Evolutionary conservation across 2,113 vertebrate genomes (phyloP).

Genomic region (Poicephalus meyeri): DNA sequence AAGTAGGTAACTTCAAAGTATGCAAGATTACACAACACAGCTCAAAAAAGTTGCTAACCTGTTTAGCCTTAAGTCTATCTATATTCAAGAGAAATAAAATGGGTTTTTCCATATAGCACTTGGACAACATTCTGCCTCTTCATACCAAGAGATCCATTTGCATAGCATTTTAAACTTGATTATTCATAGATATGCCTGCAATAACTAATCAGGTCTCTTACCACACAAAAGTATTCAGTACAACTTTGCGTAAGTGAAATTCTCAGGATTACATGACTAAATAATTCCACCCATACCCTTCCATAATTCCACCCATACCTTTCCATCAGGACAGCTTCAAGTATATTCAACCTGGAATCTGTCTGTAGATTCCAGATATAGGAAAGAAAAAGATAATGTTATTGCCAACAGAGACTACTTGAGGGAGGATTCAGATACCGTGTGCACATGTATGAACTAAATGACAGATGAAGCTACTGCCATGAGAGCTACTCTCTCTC

Average conservation of each 20-base stretch:
- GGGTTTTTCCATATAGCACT: not conserved
- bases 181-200: not conserved
- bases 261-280: not conserved
- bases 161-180: not conserved
- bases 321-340: not conserved
- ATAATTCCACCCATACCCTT: not conserved
- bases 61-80: not conserved
- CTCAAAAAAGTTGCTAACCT: not conserved
- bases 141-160: not conserved
- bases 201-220: not conserved
- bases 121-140: not conserved
- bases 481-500: rapidly evolving
- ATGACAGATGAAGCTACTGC: not conserved
- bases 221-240: not conserved
- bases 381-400: not conserved
- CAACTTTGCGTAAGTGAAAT: not conserved
- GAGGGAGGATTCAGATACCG: not conserved
- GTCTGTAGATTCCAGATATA: not conserved
- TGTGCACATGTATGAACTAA: not conserved
- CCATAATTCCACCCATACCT: not conserved
- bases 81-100: not conserved
- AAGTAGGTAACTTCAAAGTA: not conserved
- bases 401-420: not conserved
- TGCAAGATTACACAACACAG: not conserved
- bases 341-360: not conserved